Evolutionary conservation across 2,797 vertebrate genomes (phyloP).

Genomic region (Podarcis siculus): DNA sequence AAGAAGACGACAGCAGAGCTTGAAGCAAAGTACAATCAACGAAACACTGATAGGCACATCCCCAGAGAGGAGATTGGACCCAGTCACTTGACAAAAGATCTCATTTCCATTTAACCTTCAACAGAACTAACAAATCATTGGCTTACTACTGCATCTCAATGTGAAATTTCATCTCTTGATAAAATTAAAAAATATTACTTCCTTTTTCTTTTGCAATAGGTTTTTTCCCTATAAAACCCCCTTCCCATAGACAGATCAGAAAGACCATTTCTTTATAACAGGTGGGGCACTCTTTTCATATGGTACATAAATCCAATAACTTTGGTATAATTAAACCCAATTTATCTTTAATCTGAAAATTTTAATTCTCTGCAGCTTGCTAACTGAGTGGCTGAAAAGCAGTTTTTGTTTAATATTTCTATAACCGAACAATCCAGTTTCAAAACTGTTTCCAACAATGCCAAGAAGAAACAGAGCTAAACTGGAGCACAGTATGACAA

Average conservation of each 20-base stretch:
- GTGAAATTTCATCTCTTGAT: background rate
- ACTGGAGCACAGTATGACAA: background rate
- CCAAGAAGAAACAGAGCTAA: background rate
- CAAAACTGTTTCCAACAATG: constrained; percentile 5
- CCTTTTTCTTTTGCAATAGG: background rate
- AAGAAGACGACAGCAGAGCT: background rate
- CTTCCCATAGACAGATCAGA: background rate
- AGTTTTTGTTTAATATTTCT: constrained; percentile 28
- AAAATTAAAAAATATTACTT: background rate
- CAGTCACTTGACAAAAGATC: background rate
- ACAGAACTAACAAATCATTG: background rate
- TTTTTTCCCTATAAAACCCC: constrained; percentile 5
- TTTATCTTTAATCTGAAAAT: constrained; percentile 5
- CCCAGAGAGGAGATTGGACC: constrained; percentile 7
- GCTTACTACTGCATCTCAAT: background rate
- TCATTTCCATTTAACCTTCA: background rate
- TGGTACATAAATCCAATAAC: constrained; percentile 15
- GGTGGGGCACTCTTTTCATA: constrained; percentile 1
- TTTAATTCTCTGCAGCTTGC: constrained; percentile 12
- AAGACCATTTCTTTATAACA: constrained; percentile 18
- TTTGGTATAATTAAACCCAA: constrained; percentile 6
- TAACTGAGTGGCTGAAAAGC: background rate
- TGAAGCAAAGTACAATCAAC: background rate
- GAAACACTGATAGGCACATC: background rate
- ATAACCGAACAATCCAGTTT: background rate